Evolutionary conservation across 2,888 invertebrate species (phyloP), one percentile per base, ranked within the genome.

Genomic region (Amphipoea oculea): DNA sequence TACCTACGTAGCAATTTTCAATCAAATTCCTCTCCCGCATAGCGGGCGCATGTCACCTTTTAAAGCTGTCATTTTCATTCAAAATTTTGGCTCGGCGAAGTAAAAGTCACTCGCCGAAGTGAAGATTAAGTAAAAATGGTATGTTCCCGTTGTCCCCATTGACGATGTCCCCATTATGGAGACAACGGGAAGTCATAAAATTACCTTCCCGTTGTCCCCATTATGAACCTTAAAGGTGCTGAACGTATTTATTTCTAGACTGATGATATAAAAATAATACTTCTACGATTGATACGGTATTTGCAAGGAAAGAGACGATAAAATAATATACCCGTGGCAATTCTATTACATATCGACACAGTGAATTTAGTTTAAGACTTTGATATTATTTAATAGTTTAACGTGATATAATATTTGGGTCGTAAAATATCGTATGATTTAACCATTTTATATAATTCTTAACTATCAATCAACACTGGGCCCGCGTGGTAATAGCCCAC

Each of bases 271-370:
- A 14, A 12, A 82, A 82, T 82, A 79, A n/a, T n/a, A 36, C 4
- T n/a, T 42, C 36, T 42, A 60, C 14, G 11, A 60, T 45, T 60
- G 20, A 45, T 45, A 60, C 51, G 76, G 76, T 81, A 83, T 84
- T 84, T 83, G 76, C n/a, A 75, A 76, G 14, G 0, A 45, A 67
- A 70, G 23, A 45, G 23, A 14, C 20, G n/a, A 68, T 71, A 17
- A 71, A 83, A 42, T 48, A 51, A 70, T 68, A 40, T n/a, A 12
- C 5, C 60, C 57, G 42, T 75, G 29, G 51, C n/a, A 70, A n/a
- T 57, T 82, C 5, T 48, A 62, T 65, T 40, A 48, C n/a, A 45
- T 36, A 40, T 40, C 12, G 78, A 60, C 40, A 68, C 40, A 36
- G 42, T 65, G 17, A 65, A 60, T 78, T 70, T 70, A 70, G 14